Evolutionary conservation across 2,797 vertebrate genomes (phyloP), one percentile per base, ranked within the genome.

Genomic region (Scyliorhinus canicula): DNA sequence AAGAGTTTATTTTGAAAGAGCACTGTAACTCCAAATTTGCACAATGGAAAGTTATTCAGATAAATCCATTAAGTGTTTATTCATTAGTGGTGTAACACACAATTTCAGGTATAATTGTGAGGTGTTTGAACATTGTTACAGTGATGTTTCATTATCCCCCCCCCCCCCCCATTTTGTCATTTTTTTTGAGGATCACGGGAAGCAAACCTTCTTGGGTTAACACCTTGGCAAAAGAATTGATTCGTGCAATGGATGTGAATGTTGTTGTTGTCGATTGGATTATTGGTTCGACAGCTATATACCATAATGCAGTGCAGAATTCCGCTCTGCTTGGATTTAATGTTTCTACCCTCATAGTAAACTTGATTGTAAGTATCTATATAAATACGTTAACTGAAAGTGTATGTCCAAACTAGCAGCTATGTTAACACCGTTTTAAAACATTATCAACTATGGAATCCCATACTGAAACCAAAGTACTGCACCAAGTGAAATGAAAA

Each of bases 211-310:
- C 98, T 93, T 99, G 99, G 99, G 97, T 98, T 95, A 97, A 96
- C 93, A 96, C 95, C 35, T 97, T 99, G 95, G 97, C 98, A 16
- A 93, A 84, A 86, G 96, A 97, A 35, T 96, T 99, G 86, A 97
- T 99, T 79, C 86, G 35, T 14, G 96, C 95, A 47, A 96, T 97
- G 86, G 96, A 97, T 11, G 97, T 95, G 55, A 99, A 99, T 0
- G 98, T 99, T 96, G 95, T 99, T 12, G 97, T 98, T 2, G 98
- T 99, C 95, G 99, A 99, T 96, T 99, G 99, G 99, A 96, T 99
- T 95, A 97, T 97, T 1, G 97, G 97, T 0, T 98, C 98, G 0
- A 98, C 98, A 7, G 98, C 97, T 44, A 96, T 97, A 95, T 99
- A 99, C 96, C 97, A 97, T 95, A 97, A 97, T 0, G 98, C 98